Conservation (phyloP, 2,113 vertebrate species). For the Cryptomyrus ogoouensis region DNA sequence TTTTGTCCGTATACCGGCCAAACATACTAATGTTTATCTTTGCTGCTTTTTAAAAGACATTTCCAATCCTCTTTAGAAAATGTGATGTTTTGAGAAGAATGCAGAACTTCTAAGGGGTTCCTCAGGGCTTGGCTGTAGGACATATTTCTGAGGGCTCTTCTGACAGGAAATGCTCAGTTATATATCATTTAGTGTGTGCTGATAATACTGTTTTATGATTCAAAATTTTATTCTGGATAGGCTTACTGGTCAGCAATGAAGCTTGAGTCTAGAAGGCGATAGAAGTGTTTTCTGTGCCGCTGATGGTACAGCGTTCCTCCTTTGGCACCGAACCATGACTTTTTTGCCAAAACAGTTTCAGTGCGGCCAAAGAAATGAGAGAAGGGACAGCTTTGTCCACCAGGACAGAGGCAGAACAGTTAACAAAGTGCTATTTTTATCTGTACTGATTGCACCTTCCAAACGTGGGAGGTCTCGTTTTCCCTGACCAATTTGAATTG, state of each 20-base stretch:
- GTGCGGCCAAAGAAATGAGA: conserved; percentile 1
- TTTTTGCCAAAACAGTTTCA: conserved; percentile 19
- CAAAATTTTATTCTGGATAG: neutral
- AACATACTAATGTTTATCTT: neutral
- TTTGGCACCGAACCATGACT: conserved; percentile 11
- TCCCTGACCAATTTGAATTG: conserved; percentile 34
- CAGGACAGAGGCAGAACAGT: conserved; percentile 11
- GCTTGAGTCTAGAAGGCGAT: neutral
- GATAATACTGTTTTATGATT: neutral
- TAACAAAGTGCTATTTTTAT: conserved; percentile 35
- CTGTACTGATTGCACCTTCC: conserved; percentile 34
- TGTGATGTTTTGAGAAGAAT: neutral
- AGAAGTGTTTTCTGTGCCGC: neutral
- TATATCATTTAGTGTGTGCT: neutral
- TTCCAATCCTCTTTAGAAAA: neutral
- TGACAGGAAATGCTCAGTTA: neutral
- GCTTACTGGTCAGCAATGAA: neutral
- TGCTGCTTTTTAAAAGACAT: neutral
- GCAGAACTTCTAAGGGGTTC: neutral
- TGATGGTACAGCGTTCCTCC: neutral
- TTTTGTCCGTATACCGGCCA: neutral
- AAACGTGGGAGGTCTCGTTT: conserved; percentile 36
- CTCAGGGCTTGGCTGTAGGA: neutral
- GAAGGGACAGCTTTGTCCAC: conserved; percentile 29
- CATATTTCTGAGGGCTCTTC: neutral